Evolutionary conservation across 2,797 vertebrate genomes (phyloP).

Genomic region (Notamacropus eugenii): DNA sequence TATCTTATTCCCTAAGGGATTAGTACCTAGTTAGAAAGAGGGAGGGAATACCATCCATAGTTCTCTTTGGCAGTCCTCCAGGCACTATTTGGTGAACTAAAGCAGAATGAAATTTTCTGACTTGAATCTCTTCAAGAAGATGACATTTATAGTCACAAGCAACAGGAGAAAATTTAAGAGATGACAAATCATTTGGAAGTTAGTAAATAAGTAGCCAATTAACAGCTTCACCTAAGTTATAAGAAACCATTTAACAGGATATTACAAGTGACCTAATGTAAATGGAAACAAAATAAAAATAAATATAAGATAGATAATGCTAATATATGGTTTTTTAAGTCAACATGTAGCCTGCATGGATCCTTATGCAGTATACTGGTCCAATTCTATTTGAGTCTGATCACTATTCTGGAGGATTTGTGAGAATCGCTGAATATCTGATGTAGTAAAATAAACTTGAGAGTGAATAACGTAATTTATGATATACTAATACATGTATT

Average conservation of each 20-base stretch:
- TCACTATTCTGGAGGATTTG: background rate
- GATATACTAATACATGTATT: background rate
- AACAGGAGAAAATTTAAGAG: background rate
- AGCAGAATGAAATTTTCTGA: background rate
- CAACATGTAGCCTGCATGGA: background rate
- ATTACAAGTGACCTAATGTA: background rate
- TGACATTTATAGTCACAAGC: background rate
- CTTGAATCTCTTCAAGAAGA: background rate
- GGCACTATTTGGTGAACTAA: background rate
- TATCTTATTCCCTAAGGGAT: background rate
- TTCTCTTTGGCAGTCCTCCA: background rate
- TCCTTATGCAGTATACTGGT: background rate
- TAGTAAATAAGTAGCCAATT: background rate
- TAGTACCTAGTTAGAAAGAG: background rate
- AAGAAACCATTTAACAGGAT: background rate
- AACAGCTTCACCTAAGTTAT: background rate
- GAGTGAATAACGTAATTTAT: background rate
- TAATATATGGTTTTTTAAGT: background rate
- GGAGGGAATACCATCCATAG: background rate
- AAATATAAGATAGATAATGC: background rate
- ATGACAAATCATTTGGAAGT: background rate
- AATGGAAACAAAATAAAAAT: background rate
- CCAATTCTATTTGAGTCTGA: background rate
- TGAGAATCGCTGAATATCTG: background rate
- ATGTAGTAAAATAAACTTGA: background rate